Evolutionary conservation across 2,888 invertebrate genomes (phyloP), one percentile per base, ranked within the genome.

Genomic region (Lydus trimaculatus): DNA sequence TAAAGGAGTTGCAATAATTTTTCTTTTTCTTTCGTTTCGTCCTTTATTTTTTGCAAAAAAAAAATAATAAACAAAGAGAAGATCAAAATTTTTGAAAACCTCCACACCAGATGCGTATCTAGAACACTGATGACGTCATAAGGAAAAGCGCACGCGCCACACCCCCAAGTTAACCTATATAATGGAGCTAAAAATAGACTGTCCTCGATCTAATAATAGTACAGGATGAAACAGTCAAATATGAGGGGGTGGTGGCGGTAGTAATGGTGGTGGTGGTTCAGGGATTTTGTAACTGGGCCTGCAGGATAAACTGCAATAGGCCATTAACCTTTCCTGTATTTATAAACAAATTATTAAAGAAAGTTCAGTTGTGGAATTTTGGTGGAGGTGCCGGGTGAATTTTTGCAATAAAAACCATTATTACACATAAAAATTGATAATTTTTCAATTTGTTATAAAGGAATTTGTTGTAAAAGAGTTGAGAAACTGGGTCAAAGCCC

Each of bases 121-220:
- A 74, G 78, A 74, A 66, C 76, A 75, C 65, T 85, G 86, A 85
- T 88, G 88, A 86, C 87, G 86, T 84, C 84, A 84, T 80, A 75
- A 76, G 74, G 75, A 72, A 77, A 76, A 71, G 82, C 83, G 84
- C 84, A 82, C 67, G 79, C 80, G 77, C 72, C 78, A 72, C 75
- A 79, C 79, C 82, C 81, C 79, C 78, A 61, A 67, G 79, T 76
- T 84, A 82, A 84, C 84, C 84, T 81, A 85, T 78, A 83, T 84
- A 75, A 75, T 68, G 59, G 74, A 62, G 78, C 85, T 85, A 86
- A 85, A 85, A 84, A 85, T 86, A 85, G 82, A 81, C 73, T 79
- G 84, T 80, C 84, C 85, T 82, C 84, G 83, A 81, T 84, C 85
- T 85, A 85, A 84, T 85, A 85, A 85, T 86, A 86, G 85, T 80